Percentiles rank a stretch among this genome's conserved stretches.
Evolutionary conservation across 2,797 vertebrate genomes (phyloP).

Genomic region (Crax fasciolata): DNA sequence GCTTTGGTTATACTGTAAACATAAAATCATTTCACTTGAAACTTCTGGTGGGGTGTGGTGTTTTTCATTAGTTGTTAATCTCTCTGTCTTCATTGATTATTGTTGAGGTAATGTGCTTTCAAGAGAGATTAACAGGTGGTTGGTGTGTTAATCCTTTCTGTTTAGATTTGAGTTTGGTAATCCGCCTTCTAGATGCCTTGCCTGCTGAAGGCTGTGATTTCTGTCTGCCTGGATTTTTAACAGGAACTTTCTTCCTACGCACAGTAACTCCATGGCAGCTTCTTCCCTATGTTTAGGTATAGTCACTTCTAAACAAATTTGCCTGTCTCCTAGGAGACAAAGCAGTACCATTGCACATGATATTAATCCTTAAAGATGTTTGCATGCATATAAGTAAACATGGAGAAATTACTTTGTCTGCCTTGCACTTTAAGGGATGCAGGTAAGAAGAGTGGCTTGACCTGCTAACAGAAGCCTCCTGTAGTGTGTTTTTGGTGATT

Average conservation of each 20-base stretch:
- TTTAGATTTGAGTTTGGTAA: constrained; percentile 33
- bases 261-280: background rate
- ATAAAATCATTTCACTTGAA: background rate
- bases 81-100: background rate
- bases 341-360: background rate
- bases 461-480: background rate
- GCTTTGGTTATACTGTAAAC: background rate
- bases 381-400: background rate
- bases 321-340: constrained; percentile 33
- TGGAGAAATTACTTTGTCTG: background rate
- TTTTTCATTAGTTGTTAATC: background rate
- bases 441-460: background rate
- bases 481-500: constrained; percentile 35
- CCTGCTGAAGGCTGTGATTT: background rate
- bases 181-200: background rate
- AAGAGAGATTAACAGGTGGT: background rate
- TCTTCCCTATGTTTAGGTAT: background rate
- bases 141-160: constrained; percentile 21
- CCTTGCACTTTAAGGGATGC: background rate
- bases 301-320: background rate
- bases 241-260: background rate
- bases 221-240: background rate
- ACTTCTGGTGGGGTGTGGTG: constrained; percentile 30
- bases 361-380: constrained; percentile 32
- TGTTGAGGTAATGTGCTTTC: constrained; percentile 20